Base-by-base conservation (phyloP, 1,140 invertebrate genomes). In the Armadillidium nasatum region DNA sequence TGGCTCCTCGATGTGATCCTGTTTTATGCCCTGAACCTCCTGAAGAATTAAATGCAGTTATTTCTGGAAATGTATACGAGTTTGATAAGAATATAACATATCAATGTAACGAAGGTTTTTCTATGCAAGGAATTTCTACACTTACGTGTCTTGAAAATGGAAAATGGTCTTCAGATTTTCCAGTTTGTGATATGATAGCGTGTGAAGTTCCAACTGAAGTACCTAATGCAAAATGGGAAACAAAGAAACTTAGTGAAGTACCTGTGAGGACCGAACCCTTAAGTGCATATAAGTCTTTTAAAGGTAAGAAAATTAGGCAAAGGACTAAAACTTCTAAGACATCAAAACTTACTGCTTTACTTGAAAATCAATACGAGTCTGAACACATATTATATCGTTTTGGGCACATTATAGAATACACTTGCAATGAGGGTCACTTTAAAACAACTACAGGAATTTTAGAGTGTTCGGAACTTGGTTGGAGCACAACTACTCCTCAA, bases 41-140 rank as follows among this genome's bases (percentile, higher is more conserved):
- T 15, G 78, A 78, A 50, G 60, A 75, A 45, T n/a, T 78, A 33
- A 71, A 82, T 79, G 19, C 80, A 22, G 72, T 73, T 15, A 68
- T 69, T 46, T 67, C 74, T 33, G 78, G 80, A 11, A 74, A 79
- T 46, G 50, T 79, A 23, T 79, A 82, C 78, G 79, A 82, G 44
- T 82, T 83, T 76, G 81, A 78, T 46, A 79, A 78, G 7, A 81
- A 76, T 10, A 82, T 84, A 9, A 71, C 80, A 44, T 86, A 84
- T 68, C 79, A 80, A 7, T 87, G 86, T 81, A 81, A 84, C 77
- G 80, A 82, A 69, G 85, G 86, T 0, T 87, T 84, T 76, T 79
- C 82, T 72, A 77, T 87, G 21, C 73, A 82, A n/a, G 86, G 86
- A 0, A 69, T 71, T 7, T 69, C 76, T 23, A 79, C 83, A 21